A percentile compares a stretch with the other conserved stretches of the same genome.
Conservation (phyloP, 2,113 vertebrate species). For the Hypomesus transpacificus region DNA sequence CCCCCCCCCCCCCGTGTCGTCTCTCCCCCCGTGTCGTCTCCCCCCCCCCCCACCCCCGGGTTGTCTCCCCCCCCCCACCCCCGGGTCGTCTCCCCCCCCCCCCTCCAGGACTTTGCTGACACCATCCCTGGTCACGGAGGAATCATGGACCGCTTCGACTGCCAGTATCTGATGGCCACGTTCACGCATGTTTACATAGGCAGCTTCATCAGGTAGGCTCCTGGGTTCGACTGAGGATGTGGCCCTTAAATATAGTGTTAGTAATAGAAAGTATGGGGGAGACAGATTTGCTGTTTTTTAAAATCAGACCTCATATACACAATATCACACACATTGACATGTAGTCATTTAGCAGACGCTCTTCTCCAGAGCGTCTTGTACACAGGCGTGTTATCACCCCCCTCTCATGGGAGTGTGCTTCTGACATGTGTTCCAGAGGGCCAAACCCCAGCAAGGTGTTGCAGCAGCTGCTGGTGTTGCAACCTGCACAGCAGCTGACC, state of each 20-base stretch:
- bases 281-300: too few species aligned
- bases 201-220: slow-evolving; percentile 90
- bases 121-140: slow-evolving; percentile 97
- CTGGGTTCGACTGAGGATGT: neutral
- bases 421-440: slow-evolving; percentile 71
- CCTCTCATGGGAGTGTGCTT: neutral
- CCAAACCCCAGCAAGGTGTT: slow-evolving; percentile 95
- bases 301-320: too few species aligned
- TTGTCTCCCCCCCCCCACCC: neutral
- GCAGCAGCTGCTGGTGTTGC: slow-evolving; percentile 89
- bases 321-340: too few species aligned
- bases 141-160: slow-evolving; percentile 98
- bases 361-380: too few species aligned
- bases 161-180: slow-evolving; percentile 97
- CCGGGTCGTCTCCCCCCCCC: neutral
- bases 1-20: neutral
- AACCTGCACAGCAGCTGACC: slow-evolving; percentile 87
- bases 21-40: neutral
- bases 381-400: neutral
- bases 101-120: slow-evolving; percentile 89
- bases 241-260: neutral
- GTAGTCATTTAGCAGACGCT: too few species aligned
- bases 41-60: neutral
- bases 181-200: slow-evolving; percentile 98
- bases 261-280: neutral